These are phyloP conservation scores for Drosophila anceps DNA, from an alignment of 2,888 invertebrate genomes.

Conservation along the genomic window DNA sequence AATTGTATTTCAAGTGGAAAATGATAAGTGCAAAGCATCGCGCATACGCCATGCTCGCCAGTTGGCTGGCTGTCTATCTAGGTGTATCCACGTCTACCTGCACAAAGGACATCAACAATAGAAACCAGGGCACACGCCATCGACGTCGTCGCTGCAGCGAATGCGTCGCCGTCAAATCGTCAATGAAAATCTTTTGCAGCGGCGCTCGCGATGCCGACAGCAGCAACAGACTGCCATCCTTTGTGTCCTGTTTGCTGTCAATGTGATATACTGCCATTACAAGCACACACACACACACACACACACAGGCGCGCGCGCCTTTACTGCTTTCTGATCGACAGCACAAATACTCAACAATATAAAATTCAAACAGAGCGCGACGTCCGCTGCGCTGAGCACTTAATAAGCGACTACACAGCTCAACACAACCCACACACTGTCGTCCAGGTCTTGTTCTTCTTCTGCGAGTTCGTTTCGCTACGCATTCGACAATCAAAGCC, in stretches of 20 bases:
- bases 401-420: constrained; percentile 46
- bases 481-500: neutral
- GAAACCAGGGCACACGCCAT: constrained; percentile 80
- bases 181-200: constrained; percentile 64
- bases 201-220: constrained; percentile 42
- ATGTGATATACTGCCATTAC: constrained; percentile 44
- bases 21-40: neutral
- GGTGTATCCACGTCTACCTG: constrained; percentile 63
- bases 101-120: constrained; percentile 70
- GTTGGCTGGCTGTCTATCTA: neutral
- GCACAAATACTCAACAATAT: constrained; percentile 8
- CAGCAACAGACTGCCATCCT: constrained; percentile 60
- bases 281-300: constrained; percentile 9
- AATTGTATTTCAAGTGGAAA: neutral
- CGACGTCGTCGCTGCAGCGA: constrained; percentile 39
- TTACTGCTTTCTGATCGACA: constrained; percentile 5
- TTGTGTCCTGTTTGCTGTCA: constrained; percentile 48
- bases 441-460: neutral
- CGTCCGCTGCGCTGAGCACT: constrained; percentile 59
- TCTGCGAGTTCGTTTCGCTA: too few relatives aligned
- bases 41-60: neutral
- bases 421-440: neutral
- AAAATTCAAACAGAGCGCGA: constrained; percentile 13
- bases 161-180: constrained; percentile 54
- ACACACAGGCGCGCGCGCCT: constrained; percentile 3